Base-by-base conservation (phyloP, 2,797 vertebrate species). In the Anas capensis region DNA sequence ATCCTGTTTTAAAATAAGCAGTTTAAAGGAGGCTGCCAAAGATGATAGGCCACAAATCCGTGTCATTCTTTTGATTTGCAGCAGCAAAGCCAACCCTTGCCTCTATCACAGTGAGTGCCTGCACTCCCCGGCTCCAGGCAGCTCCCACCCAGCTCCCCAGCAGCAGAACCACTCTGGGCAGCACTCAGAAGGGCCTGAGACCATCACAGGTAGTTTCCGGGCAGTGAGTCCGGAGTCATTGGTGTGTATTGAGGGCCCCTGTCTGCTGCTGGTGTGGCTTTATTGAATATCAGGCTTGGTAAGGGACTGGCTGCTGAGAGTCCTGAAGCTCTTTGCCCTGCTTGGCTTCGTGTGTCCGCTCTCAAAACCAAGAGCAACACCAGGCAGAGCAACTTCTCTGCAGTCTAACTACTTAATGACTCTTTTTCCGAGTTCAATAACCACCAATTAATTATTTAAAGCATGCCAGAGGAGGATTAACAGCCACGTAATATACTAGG, bases 1-100 rank as follows among this genome's bases (percentile, higher is more conserved):
- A 96, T 97, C 94, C 96, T 97, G 95, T 97, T 97, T 96, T 89
- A 93, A 92, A 94, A 94, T 95, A 95, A 97, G 94, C 96, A 96
- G 96, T 96, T 96, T 95, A 96, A 92, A 92, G 82, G 69, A 87
- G 93, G 92, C 86, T 93, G 92, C 60, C 94, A 93, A 91, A 95
- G 96, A 92, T 90, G 96, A 97, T 94, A 95, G 92, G 94, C 53
- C 69, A 90, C 92, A 96, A 97, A 97, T 94, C 94, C 94, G 46
- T 93, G 96, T 94, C 95, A 86, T 71, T 88, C 93, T 36, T 80
- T 61, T 94, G 94, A 92, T 94, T 91, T 96, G 95, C 83, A 93
- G 6, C 85, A 90, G 90, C 77, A 88, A 49, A 93, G 71, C 86
- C 93, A 76, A 96, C 88, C 33, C 70, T 51, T 76, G 8, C 0